Evolutionary conservation across 2,888 invertebrate genomes (phyloP).

Genomic region (Euclidia mi): DNA sequence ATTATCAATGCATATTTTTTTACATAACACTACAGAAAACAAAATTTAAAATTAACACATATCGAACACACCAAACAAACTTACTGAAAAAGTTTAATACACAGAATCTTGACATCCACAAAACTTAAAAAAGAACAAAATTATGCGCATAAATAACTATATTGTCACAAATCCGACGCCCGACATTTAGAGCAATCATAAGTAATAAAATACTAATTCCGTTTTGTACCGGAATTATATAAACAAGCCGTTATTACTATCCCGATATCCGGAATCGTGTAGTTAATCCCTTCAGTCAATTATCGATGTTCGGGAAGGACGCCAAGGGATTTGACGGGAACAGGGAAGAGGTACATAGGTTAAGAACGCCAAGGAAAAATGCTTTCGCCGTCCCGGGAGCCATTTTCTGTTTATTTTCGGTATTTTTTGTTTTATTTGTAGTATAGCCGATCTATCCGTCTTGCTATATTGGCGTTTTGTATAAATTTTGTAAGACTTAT

Average conservation of each 20-base stretch:
- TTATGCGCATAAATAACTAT: neutral
- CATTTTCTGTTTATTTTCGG: constrained; percentile 9
- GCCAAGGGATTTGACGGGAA: neutral
- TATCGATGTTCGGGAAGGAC: constrained; percentile 39
- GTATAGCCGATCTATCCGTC: neutral
- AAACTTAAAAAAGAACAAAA: neutral
- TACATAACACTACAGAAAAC: too few relatives aligned
- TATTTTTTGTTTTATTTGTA: neutral
- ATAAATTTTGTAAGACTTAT: too few relatives aligned
- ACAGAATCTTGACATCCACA: neutral
- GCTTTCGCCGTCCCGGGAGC: neutral
- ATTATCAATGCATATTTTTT: too few relatives aligned
- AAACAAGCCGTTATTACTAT: constrained; percentile 50
- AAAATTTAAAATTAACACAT: too few relatives aligned
- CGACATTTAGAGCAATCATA: constrained; percentile 8
- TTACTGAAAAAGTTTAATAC: too few relatives aligned
- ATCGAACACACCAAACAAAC: too few relatives aligned
- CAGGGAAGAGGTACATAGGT: constrained; percentile 1
- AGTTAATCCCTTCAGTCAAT: constrained; percentile 64
- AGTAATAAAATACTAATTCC: constrained; percentile 25
- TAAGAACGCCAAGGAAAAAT: constrained; percentile 1
- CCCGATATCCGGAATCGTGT: constrained; percentile 48
- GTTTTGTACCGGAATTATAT: constrained; percentile 30
- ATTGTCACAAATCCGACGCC: neutral
- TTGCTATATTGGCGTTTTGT: too few relatives aligned